Evolutionary conservation across 64 coral and sea anemone species (phyloP), one percentile per base, ranked within the genome.

Genomic region (Catalaphyllia jardinei): DNA sequence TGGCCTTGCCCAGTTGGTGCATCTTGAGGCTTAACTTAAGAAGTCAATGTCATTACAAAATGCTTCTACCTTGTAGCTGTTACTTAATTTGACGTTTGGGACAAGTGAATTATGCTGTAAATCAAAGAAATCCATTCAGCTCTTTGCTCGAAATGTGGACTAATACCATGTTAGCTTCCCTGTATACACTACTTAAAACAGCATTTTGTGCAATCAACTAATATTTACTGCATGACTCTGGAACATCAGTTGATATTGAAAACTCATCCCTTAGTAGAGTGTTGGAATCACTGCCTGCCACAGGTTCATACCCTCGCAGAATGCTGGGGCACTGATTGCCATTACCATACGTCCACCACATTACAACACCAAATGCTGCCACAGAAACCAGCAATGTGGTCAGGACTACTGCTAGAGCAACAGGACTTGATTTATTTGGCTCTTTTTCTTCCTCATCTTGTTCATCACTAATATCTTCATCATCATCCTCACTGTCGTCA

Each of bases 231-330:
- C 54, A n/a, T 51, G 22, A 20, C 51, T 55, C 59, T 54, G 76
- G 76, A 54, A 79, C 24, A 3, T 22, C 3, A 4, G 76, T 51
- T 29, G 76, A 55, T 16, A n/a, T 19, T 28, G 25, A 79, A 54
- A 79, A 79, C 22, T 79, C 76, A 4, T 25, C 20, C 51, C 22
- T 79, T 50, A 29, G 38, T 50, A 16, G 38, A 22, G 25, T 55
- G 51, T 27, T 54, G n/a, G 1, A 15, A 85, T 85, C 81, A 27
- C 10, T 20, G 12, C 39, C 62, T 71, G 35, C 63, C 2, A 85
- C 62, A 52, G 62, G 81, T 85, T 85, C 81, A 72, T 85, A 85
- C 11, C 81, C 81, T 1, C 62, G 62, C 63, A 49, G 10, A 85
- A 71, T 39, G 16, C 81, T 29, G 0, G 81, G 38, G 51, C 65